Conservation (phyloP, 2,888 invertebrate species). For the Spodoptera picta region DNA sequence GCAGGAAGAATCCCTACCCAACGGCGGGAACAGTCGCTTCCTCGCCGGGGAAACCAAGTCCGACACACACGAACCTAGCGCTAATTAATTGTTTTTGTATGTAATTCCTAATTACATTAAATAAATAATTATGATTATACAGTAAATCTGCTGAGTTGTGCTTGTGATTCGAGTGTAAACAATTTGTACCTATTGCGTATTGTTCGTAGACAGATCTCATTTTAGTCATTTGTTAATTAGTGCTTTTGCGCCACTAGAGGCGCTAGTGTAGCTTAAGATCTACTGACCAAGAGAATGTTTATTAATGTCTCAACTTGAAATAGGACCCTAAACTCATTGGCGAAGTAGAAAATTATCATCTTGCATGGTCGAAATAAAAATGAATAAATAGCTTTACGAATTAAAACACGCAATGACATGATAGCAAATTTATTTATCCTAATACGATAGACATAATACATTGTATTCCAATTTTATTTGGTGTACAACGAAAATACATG, state of each 20-base stretch:
- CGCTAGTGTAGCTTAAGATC: too few relatives aligned
- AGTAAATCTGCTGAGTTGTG: too few relatives aligned
- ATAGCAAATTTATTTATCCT: slow-evolving; percentile 86
- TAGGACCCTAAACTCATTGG: too few relatives aligned
- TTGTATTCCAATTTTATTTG: slow-evolving; percentile 69
- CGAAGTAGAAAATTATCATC: too few relatives aligned
- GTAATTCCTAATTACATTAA: slow-evolving; percentile 16
- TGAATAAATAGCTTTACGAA: background rate
- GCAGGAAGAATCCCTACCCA: slow-evolving; percentile 82
- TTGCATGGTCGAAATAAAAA: too few relatives aligned
- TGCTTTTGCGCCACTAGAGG: too few relatives aligned
- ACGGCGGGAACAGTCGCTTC: slow-evolving; percentile 46
- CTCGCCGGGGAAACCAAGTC: slow-evolving; percentile 20
- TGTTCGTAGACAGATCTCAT: too few relatives aligned
- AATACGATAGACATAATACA: slow-evolving; percentile 81
- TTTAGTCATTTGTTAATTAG: too few relatives aligned
- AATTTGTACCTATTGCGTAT: too few relatives aligned
- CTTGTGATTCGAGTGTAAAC: too few relatives aligned
- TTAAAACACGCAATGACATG: slow-evolving; percentile 71
- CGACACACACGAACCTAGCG: slow-evolving; percentile 8
- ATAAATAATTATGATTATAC: slow-evolving; percentile 5
- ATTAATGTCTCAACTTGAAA: too few relatives aligned
- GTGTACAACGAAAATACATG: slow-evolving; percentile 67
- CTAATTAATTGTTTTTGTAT: slow-evolving; percentile 12
- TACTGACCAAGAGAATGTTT: too few relatives aligned